Percentiles rank a stretch among this genome's conserved stretches.
phyloP scores from a whole-genome alignment of 2,888 invertebrate genomes.

The Torymus texanus region DNA sequence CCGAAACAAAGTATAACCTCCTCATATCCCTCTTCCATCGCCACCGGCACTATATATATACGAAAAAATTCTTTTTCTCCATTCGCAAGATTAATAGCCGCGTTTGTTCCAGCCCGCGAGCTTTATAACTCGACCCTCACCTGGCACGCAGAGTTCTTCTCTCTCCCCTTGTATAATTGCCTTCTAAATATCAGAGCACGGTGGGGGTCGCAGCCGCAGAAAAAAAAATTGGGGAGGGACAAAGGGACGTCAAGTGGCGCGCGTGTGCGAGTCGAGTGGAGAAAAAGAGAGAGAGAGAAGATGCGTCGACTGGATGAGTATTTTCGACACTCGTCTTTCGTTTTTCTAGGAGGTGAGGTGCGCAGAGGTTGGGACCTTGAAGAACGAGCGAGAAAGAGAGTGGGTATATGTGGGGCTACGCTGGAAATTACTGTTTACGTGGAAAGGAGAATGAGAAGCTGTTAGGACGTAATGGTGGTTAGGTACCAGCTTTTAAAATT shows the following conservation, averaged over 20 bases:
- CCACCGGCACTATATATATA: no score
- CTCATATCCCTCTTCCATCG: neutral
- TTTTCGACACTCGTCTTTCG: slow-evolving; percentile 8
- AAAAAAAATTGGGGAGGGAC: slow-evolving; percentile 1
- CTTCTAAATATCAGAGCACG: slow-evolving; percentile 38
- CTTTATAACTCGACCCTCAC: no score
- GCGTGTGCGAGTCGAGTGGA: slow-evolving; percentile 29
- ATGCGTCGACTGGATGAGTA: neutral
- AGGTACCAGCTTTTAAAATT: no score
- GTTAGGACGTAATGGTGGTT: no score
- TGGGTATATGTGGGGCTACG: no score
- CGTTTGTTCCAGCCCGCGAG: neutral
- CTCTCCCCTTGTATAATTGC: slow-evolving; percentile 33
- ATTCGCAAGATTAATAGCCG: slow-evolving; percentile 31
- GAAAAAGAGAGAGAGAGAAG: neutral
- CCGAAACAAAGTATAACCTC: slow-evolving; percentile 23
- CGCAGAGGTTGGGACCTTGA: neutral
- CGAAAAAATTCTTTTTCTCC: neutral
- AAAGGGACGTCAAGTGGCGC: slow-evolving; percentile 16
- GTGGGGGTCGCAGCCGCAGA: slow-evolving; percentile 30
- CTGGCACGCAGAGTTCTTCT: neutral
- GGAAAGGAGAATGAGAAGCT: no score
- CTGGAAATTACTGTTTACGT: no score
- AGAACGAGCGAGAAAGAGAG: no score
- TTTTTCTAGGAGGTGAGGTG: neutral